These are phyloP conservation scores for Cinclus cinclus DNA, from an alignment of 2,113 vertebrate species.

Conservation along the genomic window DNA sequence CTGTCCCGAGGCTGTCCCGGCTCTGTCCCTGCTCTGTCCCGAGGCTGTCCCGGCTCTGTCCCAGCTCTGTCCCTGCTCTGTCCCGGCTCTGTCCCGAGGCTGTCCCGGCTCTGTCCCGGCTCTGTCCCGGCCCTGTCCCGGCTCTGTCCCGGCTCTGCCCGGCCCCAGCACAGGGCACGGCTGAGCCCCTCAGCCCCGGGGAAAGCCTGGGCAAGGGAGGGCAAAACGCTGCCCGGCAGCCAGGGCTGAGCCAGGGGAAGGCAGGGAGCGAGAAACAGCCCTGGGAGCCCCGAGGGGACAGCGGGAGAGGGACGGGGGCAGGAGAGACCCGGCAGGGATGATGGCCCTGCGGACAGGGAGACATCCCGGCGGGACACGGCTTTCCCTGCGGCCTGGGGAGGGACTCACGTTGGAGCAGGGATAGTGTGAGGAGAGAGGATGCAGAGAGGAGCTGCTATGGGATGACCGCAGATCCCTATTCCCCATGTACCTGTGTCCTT, in stretches of 20 bases:
- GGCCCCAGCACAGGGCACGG: not conserved
- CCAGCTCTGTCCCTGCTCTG: too few relatives aligned
- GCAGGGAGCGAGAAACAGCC: not conserved
- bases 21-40: too few relatives aligned
- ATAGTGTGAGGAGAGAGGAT: not conserved
- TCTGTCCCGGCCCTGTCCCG: too few relatives aligned
- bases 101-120: too few relatives aligned
- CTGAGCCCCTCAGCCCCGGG: not conserved
- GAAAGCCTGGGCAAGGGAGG: not conserved
- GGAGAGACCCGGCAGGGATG: not conserved
- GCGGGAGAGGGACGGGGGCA: not conserved
- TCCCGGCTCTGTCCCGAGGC: too few relatives aligned
- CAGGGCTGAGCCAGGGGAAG: not conserved
- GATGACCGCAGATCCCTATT: not conserved
- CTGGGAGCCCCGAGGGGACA: not conserved
- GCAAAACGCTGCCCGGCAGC: not conserved
- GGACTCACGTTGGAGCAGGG: rapidly evolving
- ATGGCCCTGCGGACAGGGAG: not conserved
- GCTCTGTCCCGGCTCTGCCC: too few relatives aligned
- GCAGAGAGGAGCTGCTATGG: not conserved
- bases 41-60: too few relatives aligned
- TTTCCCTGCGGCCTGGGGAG: rapidly evolving
- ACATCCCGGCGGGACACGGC: too few relatives aligned
- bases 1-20: too few relatives aligned
- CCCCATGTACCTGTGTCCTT: not conserved